Percentiles rank a stretch among this genome's conserved stretches.
Evolutionary conservation across 2,888 invertebrate species (phyloP).

Genomic region (Baccha elongata): DNA sequence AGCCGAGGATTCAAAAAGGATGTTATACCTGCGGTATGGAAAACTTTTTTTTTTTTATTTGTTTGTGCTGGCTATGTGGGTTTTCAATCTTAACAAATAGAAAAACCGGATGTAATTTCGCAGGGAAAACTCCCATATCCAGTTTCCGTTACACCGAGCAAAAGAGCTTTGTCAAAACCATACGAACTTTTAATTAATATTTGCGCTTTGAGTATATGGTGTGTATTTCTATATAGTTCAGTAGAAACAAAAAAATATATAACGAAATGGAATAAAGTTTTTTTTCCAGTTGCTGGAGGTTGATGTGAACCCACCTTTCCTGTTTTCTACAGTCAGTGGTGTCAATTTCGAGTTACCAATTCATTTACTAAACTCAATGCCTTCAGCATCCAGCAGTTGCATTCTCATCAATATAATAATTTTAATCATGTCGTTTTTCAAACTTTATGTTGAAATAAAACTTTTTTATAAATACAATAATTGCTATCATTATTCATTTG

Average conservation of each 20-base stretch:
- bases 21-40: constrained; percentile 5
- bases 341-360: background rate
- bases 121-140: background rate
- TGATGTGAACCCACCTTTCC: background rate
- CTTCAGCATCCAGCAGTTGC: background rate
- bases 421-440: constrained; percentile 7
- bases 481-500: background rate
- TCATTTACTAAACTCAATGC: background rate
- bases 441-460: background rate
- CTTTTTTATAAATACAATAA: background rate
- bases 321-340: constrained; percentile 13
- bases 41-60: background rate
- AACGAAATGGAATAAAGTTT: constrained; percentile 2
- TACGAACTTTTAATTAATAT: constrained; percentile 71
- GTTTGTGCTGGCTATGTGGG: background rate
- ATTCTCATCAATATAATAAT: constrained; percentile 5
- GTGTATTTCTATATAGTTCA: background rate
- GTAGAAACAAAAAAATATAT: background rate
- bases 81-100: constrained; percentile 2
- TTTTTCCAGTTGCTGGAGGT: background rate
- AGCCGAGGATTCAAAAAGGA: constrained; percentile 24
- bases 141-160: background rate
- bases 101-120: constrained; percentile 34
- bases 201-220: constrained; percentile 6
- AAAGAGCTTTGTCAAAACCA: constrained; percentile 32